phyloP scores from a whole-genome alignment of 2,888 invertebrate genomes.

The Teleogryllus oceanicus region DNA sequence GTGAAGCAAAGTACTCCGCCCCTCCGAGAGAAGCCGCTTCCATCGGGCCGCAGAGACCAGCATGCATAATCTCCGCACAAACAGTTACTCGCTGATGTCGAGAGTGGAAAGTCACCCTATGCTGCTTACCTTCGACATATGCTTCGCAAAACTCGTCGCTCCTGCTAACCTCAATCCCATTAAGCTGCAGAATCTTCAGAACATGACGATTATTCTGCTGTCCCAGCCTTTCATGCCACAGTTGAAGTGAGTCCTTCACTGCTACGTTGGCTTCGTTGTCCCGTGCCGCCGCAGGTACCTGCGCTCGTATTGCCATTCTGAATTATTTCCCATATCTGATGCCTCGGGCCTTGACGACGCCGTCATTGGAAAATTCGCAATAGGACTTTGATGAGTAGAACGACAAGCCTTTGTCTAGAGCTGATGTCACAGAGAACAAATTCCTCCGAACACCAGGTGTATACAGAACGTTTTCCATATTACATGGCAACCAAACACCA shows the following conservation, averaged over 20 bases:
- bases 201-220: slow-evolving; percentile 39
- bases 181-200: slow-evolving; percentile 34
- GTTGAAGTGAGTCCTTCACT: slow-evolving; percentile 32
- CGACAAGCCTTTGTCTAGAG: slow-evolving; percentile 27
- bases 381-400: slow-evolving; percentile 19
- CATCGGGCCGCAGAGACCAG: slow-evolving; percentile 40
- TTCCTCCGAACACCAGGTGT: slow-evolving; percentile 24
- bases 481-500: too few relatives aligned
- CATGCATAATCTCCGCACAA: slow-evolving; percentile 40
- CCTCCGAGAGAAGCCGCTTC: slow-evolving; percentile 39
- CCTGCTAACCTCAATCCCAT: slow-evolving; percentile 34
- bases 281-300: too few relatives aligned
- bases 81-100: slow-evolving; percentile 32
- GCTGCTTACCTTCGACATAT: slow-evolving; percentile 39
- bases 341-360: slow-evolving; percentile 26
- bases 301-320: background rate
- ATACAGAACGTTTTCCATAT: slow-evolving; percentile 29
- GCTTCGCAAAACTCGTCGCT: slow-evolving; percentile 37
- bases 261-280: background rate
- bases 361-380: slow-evolving; percentile 27
- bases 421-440: slow-evolving; percentile 30
- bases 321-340: slow-evolving; percentile 18
- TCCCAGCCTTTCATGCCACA: slow-evolving; percentile 40
- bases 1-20: slow-evolving; percentile 41
- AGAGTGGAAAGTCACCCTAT: slow-evolving; percentile 29